Base-by-base conservation (phyloP, 2,113 vertebrate species). In the Perca schrenkii region DNA sequence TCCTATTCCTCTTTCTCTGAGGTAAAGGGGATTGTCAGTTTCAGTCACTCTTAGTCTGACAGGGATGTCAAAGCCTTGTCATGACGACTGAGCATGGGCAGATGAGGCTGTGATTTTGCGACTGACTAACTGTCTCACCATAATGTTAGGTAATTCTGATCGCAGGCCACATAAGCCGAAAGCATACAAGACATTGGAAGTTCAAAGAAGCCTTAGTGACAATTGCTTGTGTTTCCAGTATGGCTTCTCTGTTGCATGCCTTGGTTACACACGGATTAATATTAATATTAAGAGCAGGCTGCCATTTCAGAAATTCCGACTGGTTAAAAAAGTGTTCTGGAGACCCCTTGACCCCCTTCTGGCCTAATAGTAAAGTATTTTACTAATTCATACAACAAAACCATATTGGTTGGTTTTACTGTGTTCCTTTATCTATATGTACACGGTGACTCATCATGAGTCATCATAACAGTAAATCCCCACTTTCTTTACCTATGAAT, bases 381-480 rank as follows among this genome's bases (percentile, higher is more conserved):
- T 10, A 73, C 1, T 49, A 8, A 83, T 79, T 54, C 1, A 52
- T 40, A 40, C 43, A 80, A 25, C 10, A 47, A 47, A 28, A 61
- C 8, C 16, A 64, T 53, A 63, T 63, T 60, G 14, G 73, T 73
- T 76, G 36, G 11, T 83, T 79, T 75, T 58, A 60, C 57, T 47
- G 34, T 64, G 46, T 53, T 64, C 28, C 40, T 43, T 43, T 63
- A 36, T 79, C 88, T 80, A 77, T 91, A 83, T 67, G 65, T 83
- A 69, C 69, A 77, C 52, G 57, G 75, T 90, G 89, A 93, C 81
- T 92, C 89, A 90, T 83, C 74, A 56, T 90, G 92, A 93, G 82
- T 93, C 91, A 93, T 84, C 73, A 25, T 65, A 88, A 88, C 76
- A 78, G 89, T 90, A 91, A 88, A 92, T 91, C 86, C 85, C 88